Percentiles rank a stretch among this genome's conserved stretches.
Conservation (phyloP, 2,113 vertebrate genomes). For the Eonycteris spelaea region DNA sequence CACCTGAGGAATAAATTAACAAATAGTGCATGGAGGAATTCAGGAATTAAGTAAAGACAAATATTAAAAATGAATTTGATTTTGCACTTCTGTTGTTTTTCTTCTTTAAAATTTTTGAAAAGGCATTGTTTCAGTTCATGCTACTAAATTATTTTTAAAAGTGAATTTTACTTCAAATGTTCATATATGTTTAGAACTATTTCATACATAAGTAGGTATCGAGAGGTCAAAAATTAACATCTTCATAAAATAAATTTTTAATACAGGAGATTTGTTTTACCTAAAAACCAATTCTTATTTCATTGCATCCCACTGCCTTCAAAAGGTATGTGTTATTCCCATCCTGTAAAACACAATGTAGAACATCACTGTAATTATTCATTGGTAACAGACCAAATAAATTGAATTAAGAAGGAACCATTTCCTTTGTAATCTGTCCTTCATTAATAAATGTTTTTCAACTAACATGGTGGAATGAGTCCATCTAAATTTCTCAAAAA, state of each 20-base stretch:
- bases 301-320: background rate
- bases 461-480: background rate
- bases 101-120: background rate
- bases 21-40: background rate
- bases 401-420: background rate
- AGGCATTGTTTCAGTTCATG: background rate
- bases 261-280: background rate
- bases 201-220: background rate
- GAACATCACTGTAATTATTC: background rate
- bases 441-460: background rate
- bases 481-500: background rate
- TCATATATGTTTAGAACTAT: background rate
- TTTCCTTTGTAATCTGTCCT: background rate
- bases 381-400: background rate
- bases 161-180: background rate
- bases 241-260: background rate
- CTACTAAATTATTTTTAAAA: background rate
- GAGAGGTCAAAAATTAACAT: background rate
- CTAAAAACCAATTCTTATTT: background rate
- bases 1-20: background rate
- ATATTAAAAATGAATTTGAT: background rate
- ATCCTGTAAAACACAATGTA: background rate
- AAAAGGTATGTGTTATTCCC: background rate
- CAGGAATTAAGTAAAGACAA: background rate
- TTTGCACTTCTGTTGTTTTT: background rate